Conservation (phyloP, 2,113 vertebrate species). For the Zosterops pallidus region DNA sequence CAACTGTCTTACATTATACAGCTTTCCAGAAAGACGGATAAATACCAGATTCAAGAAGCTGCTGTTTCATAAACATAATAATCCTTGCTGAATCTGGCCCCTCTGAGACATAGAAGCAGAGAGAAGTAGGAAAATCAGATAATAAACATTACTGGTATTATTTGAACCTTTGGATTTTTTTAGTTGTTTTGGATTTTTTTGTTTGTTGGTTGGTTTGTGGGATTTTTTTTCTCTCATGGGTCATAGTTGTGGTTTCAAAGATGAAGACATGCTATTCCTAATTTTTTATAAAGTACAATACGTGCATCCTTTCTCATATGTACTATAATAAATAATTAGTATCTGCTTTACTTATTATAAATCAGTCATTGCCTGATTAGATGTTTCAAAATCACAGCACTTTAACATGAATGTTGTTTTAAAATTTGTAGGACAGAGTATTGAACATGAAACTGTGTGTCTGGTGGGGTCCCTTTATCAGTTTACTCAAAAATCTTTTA, state of each 20-base stretch:
- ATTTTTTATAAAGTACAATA: not conserved
- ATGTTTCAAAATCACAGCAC: not conserved
- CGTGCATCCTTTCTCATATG: not conserved
- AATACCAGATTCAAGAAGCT: not conserved
- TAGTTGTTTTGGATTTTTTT: not conserved
- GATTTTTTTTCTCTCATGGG: not conserved
- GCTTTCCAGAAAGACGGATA: not conserved
- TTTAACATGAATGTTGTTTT: not conserved
- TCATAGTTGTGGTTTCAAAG: not conserved
- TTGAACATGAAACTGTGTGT: rapidly evolving
- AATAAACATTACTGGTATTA: not conserved
- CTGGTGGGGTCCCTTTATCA: not conserved
- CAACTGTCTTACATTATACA: not conserved
- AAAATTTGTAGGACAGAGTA: not conserved
- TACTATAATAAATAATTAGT: not conserved
- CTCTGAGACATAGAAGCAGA: not conserved
- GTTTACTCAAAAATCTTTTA: not conserved
- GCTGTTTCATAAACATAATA: not conserved
- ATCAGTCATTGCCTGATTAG: not conserved
- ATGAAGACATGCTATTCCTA: not conserved
- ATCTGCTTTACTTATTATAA: not conserved
- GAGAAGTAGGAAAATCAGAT: not conserved
- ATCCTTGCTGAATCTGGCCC: not conserved
- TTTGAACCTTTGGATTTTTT: not conserved
- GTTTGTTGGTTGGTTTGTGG: not conserved